These are phyloP conservation scores for Tympanoctomys barrerae DNA, from an alignment of 2,797 vertebrate genomes.

Conservation along the genomic window DNA sequence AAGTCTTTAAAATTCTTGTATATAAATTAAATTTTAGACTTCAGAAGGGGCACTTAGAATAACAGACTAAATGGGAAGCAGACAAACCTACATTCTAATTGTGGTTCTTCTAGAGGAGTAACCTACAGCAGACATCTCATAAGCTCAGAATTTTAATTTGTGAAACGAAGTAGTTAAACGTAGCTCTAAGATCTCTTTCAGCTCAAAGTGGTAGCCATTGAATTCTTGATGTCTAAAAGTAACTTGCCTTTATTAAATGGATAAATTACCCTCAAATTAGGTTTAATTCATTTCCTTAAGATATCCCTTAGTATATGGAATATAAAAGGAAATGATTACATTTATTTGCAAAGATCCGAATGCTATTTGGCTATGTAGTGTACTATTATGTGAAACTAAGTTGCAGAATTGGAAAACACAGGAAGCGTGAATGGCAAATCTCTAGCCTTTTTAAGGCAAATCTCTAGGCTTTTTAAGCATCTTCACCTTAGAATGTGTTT, in stretches of 20 bases:
- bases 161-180: conserved; percentile 22
- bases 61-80: conserved; percentile 10
- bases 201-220: not conserved
- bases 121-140: not conserved
- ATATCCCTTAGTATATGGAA: not conserved
- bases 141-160: conserved; percentile 23
- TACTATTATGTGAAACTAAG: conserved; percentile 25
- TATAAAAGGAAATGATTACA: conserved; percentile 18
- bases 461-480: not conserved
- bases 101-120: not conserved
- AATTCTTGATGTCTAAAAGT: conserved; percentile 35
- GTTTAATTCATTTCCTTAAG: conserved; percentile 49
- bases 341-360: conserved; percentile 17
- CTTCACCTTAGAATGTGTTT: not conserved
- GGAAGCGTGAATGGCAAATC: not conserved
- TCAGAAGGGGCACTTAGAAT: not conserved
- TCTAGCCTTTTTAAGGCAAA: not conserved
- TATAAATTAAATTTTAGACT: conserved; percentile 49
- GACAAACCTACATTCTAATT: not conserved
- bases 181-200: not conserved
- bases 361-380: not conserved
- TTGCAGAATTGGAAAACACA: not conserved
- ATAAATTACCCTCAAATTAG: conserved; percentile 41
- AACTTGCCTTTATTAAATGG: conserved; percentile 47
- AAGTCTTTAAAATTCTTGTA: conserved; percentile 1